Evolutionary conservation across 2,113 vertebrate genomes (phyloP).

Genomic region (Petrocephalus zakoni): DNA sequence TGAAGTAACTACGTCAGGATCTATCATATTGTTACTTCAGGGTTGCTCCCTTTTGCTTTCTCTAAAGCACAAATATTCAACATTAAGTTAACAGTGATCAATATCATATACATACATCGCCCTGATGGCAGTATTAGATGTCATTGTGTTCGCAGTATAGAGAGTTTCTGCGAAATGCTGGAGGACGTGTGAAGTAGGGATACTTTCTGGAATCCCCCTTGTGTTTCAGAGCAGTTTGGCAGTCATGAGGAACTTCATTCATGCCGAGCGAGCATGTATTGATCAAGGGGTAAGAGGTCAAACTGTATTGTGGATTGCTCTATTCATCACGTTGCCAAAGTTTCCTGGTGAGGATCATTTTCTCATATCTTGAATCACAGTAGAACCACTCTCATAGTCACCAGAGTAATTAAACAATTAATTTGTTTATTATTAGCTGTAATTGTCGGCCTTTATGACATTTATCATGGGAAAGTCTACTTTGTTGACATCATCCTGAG

Average conservation of each 20-base stretch:
- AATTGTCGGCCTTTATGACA: neutral
- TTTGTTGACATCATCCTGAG: neutral
- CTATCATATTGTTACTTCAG: neutral
- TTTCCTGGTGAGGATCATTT: neutral
- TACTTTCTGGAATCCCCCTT: neutral
- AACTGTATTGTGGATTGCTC: neutral
- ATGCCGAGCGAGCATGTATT: neutral
- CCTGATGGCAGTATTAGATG: neutral
- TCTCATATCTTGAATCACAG: neutral
- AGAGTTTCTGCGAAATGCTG: neutral
- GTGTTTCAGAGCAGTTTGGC: neutral
- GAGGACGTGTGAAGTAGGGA: neutral
- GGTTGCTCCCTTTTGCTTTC: neutral
- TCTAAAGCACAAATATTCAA: neutral
- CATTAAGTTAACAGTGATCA: neutral
- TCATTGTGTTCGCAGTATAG: neutral
- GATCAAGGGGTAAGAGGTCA: neutral
- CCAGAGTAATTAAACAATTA: neutral
- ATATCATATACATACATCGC: neutral
- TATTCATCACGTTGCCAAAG: neutral
- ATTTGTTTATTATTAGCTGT: neutral
- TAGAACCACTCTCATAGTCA: neutral
- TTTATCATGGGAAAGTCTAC: neutral
- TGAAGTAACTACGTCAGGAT: neutral
- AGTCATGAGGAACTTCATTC: neutral